These are phyloP conservation scores for Drosophila prolongata DNA, from an alignment of 2,888 invertebrate species.

Conservation along the genomic window DNA sequence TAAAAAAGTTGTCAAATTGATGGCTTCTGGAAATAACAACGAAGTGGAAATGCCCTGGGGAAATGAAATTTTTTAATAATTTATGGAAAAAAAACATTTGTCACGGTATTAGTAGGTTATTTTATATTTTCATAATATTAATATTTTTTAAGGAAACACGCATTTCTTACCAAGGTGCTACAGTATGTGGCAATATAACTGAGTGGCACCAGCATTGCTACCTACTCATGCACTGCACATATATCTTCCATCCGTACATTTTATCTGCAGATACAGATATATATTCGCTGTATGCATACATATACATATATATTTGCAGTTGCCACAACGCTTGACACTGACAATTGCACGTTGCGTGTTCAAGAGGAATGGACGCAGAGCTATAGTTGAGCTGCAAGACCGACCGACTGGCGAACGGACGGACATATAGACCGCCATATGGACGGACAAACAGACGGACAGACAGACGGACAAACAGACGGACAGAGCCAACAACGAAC, in stretches of 20 bases:
- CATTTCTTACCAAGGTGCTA: background rate
- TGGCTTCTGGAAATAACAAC: background rate
- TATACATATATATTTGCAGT: conserved; percentile 42
- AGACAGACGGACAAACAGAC: conserved; percentile 24
- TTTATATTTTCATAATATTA: background rate
- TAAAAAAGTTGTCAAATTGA: conserved; percentile 53
- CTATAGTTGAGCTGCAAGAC: conserved; percentile 12
- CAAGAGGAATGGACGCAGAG: conserved; percentile 63
- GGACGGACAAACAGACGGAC: conserved; percentile 24
- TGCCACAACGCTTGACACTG: conserved; percentile 64
- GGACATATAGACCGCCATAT: background rate
- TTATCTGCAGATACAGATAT: conserved; percentile 3
- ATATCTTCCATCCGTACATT: background rate
- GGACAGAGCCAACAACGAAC: conserved; percentile 38
- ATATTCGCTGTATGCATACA: conserved; percentile 12
- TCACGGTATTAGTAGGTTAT: too few relatives aligned
- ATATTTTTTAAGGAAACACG: background rate
- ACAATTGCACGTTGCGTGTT: conserved; percentile 74
- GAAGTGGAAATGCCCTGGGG: background rate
- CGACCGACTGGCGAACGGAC: conserved; percentile 13
- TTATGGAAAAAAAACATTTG: background rate
- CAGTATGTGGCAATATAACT: background rate
- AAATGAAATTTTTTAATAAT: background rate
- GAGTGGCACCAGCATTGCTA: background rate
- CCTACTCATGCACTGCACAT: conserved; percentile 13